Percentiles rank a stretch among this genome's conserved stretches.
Conservation (phyloP, 1,140 invertebrate species). For the Hycleus phaleratus region DNA sequence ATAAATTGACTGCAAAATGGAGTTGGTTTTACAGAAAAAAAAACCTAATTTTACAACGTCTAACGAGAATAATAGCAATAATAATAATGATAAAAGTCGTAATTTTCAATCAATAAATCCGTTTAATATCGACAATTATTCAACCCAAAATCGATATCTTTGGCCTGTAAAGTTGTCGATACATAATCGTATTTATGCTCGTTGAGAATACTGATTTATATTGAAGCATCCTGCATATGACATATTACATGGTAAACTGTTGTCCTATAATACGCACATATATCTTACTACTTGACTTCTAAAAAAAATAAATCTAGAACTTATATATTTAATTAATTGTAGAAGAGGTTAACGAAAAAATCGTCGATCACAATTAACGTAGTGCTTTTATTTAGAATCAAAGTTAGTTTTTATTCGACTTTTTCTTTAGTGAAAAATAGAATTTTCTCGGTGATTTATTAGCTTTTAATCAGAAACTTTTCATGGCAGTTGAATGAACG, state of each 20-base stretch:
- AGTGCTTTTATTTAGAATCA: conserved; percentile 3
- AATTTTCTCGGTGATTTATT: conserved; percentile 13
- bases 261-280: conserved; percentile 7
- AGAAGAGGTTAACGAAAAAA: no score
- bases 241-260: conserved; percentile 11
- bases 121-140: background rate
- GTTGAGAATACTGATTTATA: conserved; percentile 14
- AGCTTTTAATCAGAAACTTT: conserved; percentile 12
- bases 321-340: no score
- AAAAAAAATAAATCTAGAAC: no score
- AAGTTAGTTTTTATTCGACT: conserved; percentile 1
- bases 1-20: no score
- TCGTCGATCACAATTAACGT: no score
- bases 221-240: conserved; percentile 13
- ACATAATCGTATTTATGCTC: conserved; percentile 13
- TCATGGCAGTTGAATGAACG: conserved; percentile 10
- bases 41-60: no score
- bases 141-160: conserved; percentile 4
- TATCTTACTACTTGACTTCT: no score
- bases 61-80: no score
- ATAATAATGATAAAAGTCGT: no score
- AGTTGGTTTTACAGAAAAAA: no score
- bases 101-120: no score
- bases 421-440: background rate
- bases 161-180: conserved; percentile 9